These are phyloP conservation scores for Spatulosminthurus flaviceps DNA, from an alignment of 2,888 invertebrate genomes.

Conservation along the genomic window DNA sequence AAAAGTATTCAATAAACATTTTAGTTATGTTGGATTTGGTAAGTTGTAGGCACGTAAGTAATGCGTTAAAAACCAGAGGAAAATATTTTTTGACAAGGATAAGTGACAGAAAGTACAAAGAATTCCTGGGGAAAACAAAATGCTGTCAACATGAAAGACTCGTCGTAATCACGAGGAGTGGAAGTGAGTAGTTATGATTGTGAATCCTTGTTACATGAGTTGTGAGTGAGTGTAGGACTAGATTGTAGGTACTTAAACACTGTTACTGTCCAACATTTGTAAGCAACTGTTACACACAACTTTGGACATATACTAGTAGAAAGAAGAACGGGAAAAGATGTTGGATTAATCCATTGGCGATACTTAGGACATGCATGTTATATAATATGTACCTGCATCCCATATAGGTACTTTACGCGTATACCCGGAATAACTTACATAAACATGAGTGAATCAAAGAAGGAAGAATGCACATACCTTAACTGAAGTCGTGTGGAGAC, in stretches of 20 bases:
- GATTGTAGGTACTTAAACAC: conserved; percentile 7
- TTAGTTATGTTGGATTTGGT: not conserved
- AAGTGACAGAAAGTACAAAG: conserved; percentile 38
- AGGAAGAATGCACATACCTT: conserved; percentile 85
- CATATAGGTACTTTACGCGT: not conserved
- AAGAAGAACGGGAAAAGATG: too few species aligned
- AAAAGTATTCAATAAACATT: conserved; percentile 1
- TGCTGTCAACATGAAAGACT: conserved; percentile 42
- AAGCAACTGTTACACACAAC: not conserved
- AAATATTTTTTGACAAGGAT: conserved; percentile 26
- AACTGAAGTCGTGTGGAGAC: conserved; percentile 79
- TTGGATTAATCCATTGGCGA: not conserved
- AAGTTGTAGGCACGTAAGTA: not conserved
- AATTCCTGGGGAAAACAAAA: conserved; percentile 37
- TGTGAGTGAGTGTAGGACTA: conserved; percentile 20
- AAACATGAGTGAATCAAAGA: not conserved
- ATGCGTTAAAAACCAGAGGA: conserved; percentile 9
- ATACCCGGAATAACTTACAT: not conserved
- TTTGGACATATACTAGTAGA: not conserved
- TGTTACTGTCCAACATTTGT: conserved; percentile 4
- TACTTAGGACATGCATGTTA: not conserved
- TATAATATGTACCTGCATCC: not conserved
- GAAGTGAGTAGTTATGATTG: conserved; percentile 43
- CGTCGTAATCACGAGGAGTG: conserved; percentile 37
- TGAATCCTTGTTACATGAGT: conserved; percentile 36